Percentiles rank a stretch among this genome's conserved stretches.
Conservation (phyloP, 2,113 vertebrate species). For the Scalopus aquaticus region DNA sequence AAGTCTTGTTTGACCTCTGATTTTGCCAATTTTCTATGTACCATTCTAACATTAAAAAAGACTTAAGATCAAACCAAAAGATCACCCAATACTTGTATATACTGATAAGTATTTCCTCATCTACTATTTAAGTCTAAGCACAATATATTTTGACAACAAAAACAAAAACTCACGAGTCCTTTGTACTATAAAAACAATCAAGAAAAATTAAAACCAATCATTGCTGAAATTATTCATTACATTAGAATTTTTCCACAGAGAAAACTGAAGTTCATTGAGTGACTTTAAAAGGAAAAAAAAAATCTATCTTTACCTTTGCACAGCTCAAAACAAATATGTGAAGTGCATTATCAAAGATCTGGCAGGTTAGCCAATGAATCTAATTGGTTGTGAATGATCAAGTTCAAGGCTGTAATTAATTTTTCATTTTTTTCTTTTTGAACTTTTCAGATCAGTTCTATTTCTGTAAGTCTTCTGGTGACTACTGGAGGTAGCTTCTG, state of each 20-base stretch:
- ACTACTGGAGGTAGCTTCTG: not conserved
- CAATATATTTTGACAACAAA: conserved; percentile 10
- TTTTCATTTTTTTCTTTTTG: conserved; percentile 65
- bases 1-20: conserved; percentile 4
- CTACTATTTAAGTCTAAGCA: not conserved
- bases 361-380: not conserved
- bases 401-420: conserved; percentile 33
- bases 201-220: conserved; percentile 48
- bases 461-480: conserved; percentile 26
- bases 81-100: not conserved
- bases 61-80: not conserved
- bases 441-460: conserved; percentile 25
- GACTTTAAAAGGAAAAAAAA: conserved; percentile 26
- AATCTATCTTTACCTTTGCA: conserved; percentile 17
- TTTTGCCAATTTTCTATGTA: not conserved
- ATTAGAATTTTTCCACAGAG: not conserved
- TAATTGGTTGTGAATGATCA: not conserved
- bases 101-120: not conserved
- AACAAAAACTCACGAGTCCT: not conserved
- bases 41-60: conserved; percentile 5
- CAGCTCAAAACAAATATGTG: not conserved
- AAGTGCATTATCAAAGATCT: conserved; percentile 1
- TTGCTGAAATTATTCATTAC: conserved; percentile 34
- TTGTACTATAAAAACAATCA: not conserved
- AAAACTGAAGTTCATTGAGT: conserved; percentile 40